Evolutionary conservation across 2,888 invertebrate species (phyloP).

Genomic region (Byasa hedistus): DNA sequence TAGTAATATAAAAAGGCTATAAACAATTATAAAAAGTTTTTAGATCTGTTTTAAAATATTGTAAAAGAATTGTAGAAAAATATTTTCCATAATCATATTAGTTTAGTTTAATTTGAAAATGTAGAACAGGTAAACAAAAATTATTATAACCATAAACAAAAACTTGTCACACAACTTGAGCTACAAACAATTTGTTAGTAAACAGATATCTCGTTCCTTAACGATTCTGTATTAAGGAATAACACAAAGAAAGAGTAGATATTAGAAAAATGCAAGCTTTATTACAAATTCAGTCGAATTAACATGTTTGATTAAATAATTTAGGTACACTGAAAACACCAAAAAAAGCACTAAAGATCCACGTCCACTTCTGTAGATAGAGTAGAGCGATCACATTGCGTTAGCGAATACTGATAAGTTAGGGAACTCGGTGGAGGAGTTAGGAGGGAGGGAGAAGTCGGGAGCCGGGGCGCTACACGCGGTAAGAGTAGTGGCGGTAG

Average conservation of each 20-base stretch:
- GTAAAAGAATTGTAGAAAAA: no score
- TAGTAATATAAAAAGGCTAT: no score
- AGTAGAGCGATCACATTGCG: constrained; percentile 72
- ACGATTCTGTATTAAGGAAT: constrained; percentile 55
- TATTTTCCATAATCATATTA: no score
- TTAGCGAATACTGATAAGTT: constrained; percentile 76
- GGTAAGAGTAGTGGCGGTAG: constrained; percentile 93
- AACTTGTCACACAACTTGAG: neutral
- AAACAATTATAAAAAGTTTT: no score
- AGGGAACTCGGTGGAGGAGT: constrained; percentile 41
- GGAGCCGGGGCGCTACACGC: constrained; percentile 83
- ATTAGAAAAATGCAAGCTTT: constrained; percentile 76
- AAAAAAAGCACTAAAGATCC: constrained; percentile 60
- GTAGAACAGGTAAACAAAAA: no score
- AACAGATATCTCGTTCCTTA: constrained; percentile 59
- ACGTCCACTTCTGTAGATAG: constrained; percentile 64
- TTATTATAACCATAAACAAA: neutral
- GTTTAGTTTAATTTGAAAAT: no score
- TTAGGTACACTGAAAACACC: constrained; percentile 57
- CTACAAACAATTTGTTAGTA: constrained; percentile 28
- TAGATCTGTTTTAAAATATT: no score
- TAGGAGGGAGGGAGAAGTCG: constrained; percentile 43
- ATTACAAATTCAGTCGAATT: constrained; percentile 77
- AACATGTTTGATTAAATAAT: constrained; percentile 54
- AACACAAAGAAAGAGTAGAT: constrained; percentile 60